Evolutionary conservation across 2,888 invertebrate species (phyloP).

Genomic region (Tupiocoris notatus): DNA sequence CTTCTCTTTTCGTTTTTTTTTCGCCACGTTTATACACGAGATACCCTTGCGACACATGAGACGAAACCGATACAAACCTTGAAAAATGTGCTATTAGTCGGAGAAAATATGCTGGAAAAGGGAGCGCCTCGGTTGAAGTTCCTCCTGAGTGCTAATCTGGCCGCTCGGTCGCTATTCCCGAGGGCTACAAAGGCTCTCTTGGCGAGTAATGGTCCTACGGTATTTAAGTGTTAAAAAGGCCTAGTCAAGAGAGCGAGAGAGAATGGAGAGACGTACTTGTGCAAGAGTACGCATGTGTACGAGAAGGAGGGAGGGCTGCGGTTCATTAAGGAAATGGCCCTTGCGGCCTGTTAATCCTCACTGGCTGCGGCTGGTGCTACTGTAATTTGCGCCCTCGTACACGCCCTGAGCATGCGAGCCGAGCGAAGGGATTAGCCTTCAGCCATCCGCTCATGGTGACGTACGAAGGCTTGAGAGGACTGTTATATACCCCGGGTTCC

Average conservation of each 20-base stretch:
- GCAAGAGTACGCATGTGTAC: not conserved
- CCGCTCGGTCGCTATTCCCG: slow-evolving; percentile 12
- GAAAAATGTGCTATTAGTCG: too few relatives aligned
- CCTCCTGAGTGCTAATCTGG: slow-evolving; percentile 27
- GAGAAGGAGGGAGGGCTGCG: slow-evolving; percentile 8
- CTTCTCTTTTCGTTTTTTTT: too few relatives aligned
- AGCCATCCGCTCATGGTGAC: not conserved
- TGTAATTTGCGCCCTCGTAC: slow-evolving; percentile 42
- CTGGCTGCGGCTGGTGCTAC: slow-evolving; percentile 6
- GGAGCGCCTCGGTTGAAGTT: not conserved
- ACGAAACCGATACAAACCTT: too few relatives aligned
- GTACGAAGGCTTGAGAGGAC: not conserved
- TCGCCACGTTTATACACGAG: too few relatives aligned
- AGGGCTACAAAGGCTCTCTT: slow-evolving; percentile 17
- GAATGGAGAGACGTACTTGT: not conserved
- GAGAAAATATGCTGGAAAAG: not conserved
- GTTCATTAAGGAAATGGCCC: slow-evolving; percentile 43
- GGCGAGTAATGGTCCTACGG: slow-evolving; percentile 39
- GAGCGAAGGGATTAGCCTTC: slow-evolving; percentile 32
- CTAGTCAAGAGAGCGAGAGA: not conserved
- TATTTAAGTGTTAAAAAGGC: slow-evolving; percentile 41
- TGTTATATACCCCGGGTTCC: not conserved
- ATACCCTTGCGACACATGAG: too few relatives aligned
- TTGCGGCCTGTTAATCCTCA: slow-evolving; percentile 40
- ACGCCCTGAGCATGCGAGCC: slow-evolving; percentile 2